Conservation (phyloP, 2,113 vertebrate genomes). For the Hydropotes inermis region DNA sequence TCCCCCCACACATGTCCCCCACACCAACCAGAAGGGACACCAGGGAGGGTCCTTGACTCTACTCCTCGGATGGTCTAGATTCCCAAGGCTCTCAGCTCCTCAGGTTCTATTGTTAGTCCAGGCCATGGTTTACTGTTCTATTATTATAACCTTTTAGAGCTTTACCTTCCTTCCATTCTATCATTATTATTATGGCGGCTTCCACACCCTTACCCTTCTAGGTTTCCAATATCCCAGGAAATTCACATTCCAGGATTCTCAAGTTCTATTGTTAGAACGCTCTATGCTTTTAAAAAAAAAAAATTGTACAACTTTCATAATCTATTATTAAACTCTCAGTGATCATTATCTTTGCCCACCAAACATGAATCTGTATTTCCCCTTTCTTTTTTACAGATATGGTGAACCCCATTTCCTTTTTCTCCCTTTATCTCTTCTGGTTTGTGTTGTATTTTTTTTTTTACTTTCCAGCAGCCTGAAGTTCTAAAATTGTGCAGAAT, state of each 20-base stretch:
- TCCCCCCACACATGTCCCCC: background rate
- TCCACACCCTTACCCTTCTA: background rate
- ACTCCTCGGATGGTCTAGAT: background rate
- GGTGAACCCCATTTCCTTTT: background rate
- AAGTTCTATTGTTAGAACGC: slow-evolving; percentile 71
- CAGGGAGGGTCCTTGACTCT: background rate
- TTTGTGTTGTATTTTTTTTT: background rate
- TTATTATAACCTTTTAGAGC: background rate
- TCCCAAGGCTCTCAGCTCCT: background rate
- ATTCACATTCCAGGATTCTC: slow-evolving; percentile 54
- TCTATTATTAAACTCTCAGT: slow-evolving; percentile 63
- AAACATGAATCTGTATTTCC: slow-evolving; percentile 46
- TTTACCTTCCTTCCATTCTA: background rate
- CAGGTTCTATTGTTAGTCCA: background rate
- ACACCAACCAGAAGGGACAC: background rate
- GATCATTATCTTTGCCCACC: slow-evolving; percentile 61
- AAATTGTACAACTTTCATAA: slow-evolving; percentile 57
- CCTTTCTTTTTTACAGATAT: slow-evolving; percentile 4
- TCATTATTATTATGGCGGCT: background rate
- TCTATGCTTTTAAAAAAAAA: slow-evolving; percentile 2
- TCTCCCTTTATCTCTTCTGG: background rate
- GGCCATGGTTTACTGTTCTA: background rate
- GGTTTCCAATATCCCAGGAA: slow-evolving; percentile 30
- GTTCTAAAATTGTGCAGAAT: background rate
- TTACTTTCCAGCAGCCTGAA: background rate